These are phyloP conservation scores for Boleophthalmus pectinirostris DNA, from an alignment of 2,113 vertebrate species.

Conservation along the genomic window DNA sequence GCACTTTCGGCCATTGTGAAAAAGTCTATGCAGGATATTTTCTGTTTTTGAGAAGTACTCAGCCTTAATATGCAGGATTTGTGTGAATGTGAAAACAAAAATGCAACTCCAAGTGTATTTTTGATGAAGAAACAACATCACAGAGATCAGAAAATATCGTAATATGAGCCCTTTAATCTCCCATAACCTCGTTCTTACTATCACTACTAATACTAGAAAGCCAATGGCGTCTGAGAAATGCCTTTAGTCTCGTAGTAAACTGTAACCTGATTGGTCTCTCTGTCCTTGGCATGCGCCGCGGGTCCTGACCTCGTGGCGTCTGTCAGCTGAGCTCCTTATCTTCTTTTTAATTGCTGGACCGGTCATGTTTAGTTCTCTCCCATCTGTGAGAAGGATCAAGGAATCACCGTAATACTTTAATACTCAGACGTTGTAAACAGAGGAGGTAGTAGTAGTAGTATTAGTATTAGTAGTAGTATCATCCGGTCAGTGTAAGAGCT, in stretches of 20 bases:
- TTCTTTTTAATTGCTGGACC: constrained; percentile 44
- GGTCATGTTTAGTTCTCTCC: constrained; percentile 31
- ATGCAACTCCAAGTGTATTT: too few species aligned
- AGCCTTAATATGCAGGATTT: too few species aligned
- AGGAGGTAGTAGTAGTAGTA: background rate
- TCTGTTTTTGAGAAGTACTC: too few species aligned
- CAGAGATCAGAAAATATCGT: too few species aligned
- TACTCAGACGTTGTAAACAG: constrained; percentile 14
- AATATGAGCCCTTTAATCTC: background rate
- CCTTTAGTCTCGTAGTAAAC: constrained; percentile 9
- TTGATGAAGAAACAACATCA: too few species aligned
- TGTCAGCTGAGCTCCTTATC: constrained; percentile 50
- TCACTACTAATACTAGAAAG: constrained; percentile 13
- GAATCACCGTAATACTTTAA: constrained; percentile 17
- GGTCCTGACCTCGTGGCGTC: constrained; percentile 22
- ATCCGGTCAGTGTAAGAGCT: background rate
- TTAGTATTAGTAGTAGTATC: background rate
- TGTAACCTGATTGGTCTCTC: constrained; percentile 27
- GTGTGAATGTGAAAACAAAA: too few species aligned
- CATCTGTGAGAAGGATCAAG: constrained; percentile 36
- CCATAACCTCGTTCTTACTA: background rate
- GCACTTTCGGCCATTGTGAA: too few species aligned
- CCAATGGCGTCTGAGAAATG: constrained; percentile 28
- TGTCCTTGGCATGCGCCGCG: constrained; percentile 27
- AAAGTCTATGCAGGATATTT: too few species aligned